Evolutionary conservation across 2,113 vertebrate species (phyloP).

Genomic region (Chunga burmeisteri): DNA sequence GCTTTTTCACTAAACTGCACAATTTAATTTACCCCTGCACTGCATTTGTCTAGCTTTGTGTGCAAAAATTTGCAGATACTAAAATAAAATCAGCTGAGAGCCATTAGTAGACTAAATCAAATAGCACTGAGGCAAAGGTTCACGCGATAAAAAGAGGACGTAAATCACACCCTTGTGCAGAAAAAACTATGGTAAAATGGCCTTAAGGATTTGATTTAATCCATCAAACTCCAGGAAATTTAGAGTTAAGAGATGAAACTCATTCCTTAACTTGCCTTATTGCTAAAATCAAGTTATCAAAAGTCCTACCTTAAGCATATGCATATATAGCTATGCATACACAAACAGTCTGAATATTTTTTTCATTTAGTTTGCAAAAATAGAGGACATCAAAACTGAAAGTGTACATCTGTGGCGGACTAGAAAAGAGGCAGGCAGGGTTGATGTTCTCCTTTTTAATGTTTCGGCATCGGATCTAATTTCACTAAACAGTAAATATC

Average conservation of each 20-base stretch:
- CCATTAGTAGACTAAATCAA: constrained; percentile 19
- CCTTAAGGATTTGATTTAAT: constrained; percentile 49
- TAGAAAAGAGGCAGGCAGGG: background rate
- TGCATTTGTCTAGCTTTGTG: background rate
- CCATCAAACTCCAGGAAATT: constrained; percentile 11
- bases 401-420: background rate
- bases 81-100: constrained; percentile 50
- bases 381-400: background rate
- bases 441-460: background rate
- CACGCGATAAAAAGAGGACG: background rate
- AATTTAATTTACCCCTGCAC: background rate
- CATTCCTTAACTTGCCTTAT: background rate
- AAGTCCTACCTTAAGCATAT: background rate
- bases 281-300: background rate
- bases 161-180: background rate
- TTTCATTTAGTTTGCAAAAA: background rate
- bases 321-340: background rate
- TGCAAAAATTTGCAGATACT: constrained; percentile 47
- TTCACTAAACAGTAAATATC: background rate
- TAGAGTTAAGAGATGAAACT: background rate
- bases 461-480: background rate
- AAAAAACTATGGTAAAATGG: background rate
- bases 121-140: constrained; percentile 28
- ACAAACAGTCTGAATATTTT: background rate
- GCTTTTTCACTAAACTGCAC: background rate